Base-by-base conservation (phyloP, 2,797 vertebrate genomes). In the Chiroxiphia lanceolata region DNA sequence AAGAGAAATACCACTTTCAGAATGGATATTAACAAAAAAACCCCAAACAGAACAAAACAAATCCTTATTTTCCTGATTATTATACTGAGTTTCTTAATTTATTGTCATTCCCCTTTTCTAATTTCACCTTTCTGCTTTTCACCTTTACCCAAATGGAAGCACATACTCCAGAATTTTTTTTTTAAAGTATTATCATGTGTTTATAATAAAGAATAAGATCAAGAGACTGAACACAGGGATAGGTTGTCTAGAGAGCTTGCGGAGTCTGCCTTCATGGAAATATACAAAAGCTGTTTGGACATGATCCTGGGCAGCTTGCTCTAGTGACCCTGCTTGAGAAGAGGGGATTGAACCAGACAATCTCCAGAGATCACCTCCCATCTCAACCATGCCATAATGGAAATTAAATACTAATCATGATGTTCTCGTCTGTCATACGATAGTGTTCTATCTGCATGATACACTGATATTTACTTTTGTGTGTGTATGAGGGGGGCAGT, bases 251-350 rank as follows among this genome's bases (percentile, higher is more conserved):
- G 21, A 47, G 38, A 33, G 3, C 7, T 7, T 78, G 5, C n/a
- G 14, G 15, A 50, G 9, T 71, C 11, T 51, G 14, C 14, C 42
- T 42, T 9, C 25, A 44, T 40, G 25, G 10, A 77, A 91, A 64
- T 64, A 76, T 10, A n/a, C 22, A 27, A 75, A 74, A 88, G 10
- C 1, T 6, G 5, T 31, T 57, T 53, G 15, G 5, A 61, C 10
- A 11, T 31, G 19, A 40, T 42, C 8, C 8, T 42, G 44, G 8
- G 3, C 6, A 76, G 6, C 3, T 59, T 63, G 5, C 9, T 67
- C 0, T 63, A 50, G 8, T 26, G 4, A 0, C 3, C 0, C 3
- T 81, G 27, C 15, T 59, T 59, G 48, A 71, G 34, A 67, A 64
- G 21, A 54, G 1, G 9, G 2, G 6, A 1, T 45, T 79, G 27